Evolutionary conservation across 2,797 vertebrate species (phyloP).

Genomic region (Paguma larvata): DNA sequence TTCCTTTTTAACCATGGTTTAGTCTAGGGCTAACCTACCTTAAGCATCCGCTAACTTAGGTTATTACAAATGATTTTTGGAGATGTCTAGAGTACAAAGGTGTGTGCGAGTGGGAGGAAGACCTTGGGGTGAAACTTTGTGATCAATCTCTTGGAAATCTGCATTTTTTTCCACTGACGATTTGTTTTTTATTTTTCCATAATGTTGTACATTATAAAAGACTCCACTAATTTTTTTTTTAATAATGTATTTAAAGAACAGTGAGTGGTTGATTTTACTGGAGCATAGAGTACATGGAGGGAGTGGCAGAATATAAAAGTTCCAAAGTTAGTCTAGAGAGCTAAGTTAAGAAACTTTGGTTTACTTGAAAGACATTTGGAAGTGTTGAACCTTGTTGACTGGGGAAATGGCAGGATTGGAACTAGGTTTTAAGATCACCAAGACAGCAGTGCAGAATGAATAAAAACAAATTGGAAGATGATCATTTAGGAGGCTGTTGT

Average conservation of each 20-base stretch:
- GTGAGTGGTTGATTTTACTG: background rate
- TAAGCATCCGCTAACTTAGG: background rate
- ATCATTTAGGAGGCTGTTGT: background rate
- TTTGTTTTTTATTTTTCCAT: background rate
- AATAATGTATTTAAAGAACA: background rate
- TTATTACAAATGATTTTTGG: background rate
- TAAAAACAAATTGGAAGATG: background rate
- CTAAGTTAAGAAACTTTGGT: background rate
- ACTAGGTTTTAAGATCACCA: background rate
- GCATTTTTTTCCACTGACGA: background rate
- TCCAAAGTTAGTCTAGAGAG: background rate
- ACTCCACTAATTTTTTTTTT: background rate
- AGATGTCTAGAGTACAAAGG: background rate
- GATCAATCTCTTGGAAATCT: slow-evolving; percentile 61
- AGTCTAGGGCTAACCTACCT: background rate
- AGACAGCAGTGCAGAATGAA: background rate
- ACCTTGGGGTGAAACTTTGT: background rate
- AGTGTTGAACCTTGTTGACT: background rate
- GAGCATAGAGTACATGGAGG: background rate
- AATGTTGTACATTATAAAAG: background rate
- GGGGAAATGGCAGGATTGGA: background rate
- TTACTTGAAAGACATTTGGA: slow-evolving; percentile 28
- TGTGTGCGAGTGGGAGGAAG: background rate
- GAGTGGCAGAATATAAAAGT: background rate
- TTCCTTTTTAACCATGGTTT: background rate